A percentile compares a stretch with the other conserved stretches of the same genome.
phyloP scores from a whole-genome alignment of 92 coral and sea anemone genomes.

The Actinernus sp. region DNA sequence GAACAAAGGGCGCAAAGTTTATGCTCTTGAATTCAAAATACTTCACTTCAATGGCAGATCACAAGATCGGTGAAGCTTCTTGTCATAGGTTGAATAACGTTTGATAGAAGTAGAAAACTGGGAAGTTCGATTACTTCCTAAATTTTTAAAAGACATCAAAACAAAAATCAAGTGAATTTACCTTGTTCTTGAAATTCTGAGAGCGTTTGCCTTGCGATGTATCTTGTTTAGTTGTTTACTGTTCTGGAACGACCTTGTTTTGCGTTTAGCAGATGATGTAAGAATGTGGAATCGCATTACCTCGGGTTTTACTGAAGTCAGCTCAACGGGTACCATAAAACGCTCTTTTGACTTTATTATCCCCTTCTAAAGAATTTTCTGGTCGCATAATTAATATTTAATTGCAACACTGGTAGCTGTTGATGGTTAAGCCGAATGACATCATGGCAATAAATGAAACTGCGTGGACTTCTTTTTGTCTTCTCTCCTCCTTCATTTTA shows the following conservation, averaged over 20 bases:
- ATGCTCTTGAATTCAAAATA: background rate
- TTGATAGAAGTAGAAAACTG: no score
- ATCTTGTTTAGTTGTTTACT: slow-evolving; percentile 27
- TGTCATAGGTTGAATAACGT: no score
- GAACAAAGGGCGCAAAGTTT: no score
- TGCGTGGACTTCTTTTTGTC: no score
- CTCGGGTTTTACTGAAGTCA: slow-evolving; percentile 12
- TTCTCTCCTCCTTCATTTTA: no score
- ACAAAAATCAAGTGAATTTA: background rate
- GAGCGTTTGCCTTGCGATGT: background rate
- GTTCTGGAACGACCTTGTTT: slow-evolving; percentile 47
- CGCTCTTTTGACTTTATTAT: background rate
- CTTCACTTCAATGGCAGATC: no score
- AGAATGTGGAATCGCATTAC: slow-evolving; percentile 2
- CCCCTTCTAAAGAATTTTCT: background rate
- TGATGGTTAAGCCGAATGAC: no score
- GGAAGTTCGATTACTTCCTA: no score
- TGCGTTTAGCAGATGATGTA: slow-evolving; percentile 22
- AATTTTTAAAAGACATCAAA: background rate
- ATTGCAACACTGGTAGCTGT: background rate
- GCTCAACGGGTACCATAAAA: slow-evolving; percentile 1
- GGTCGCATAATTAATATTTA: background rate
- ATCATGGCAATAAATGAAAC: no score
- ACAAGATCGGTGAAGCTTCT: no score
- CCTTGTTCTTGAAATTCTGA: slow-evolving; percentile 7